Base-by-base conservation (phyloP, 2,888 invertebrate species). In the Tetropium fuscum region DNA sequence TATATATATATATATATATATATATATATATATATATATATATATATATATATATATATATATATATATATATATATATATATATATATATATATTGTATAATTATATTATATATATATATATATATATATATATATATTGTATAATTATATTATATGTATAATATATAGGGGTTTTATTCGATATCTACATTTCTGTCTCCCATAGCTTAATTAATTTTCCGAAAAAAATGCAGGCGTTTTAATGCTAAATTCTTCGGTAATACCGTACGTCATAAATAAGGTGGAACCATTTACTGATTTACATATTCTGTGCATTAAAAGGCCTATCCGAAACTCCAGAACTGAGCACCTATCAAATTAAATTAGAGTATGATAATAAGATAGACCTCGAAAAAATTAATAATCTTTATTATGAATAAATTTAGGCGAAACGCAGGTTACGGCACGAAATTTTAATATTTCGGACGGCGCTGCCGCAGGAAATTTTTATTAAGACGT, bases 401-500 rank as follows among this genome's bases (percentile, higher is more conserved):
- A 51, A 51, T 51, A 51, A 51, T 51, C 51, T 51, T 51, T 51
- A 51, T 51, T 51, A 51, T 51, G 51, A 51, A 51, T 51, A 51
- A 51, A 51, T 51, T 51, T 51, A 51, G 25, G 51, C 51, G 20
- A 27, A 51, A 51, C 27, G 51, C 20, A 48, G 36, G 48, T 36
- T 22, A 25, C 30, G 41, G 41, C 40, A 53, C 19, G 53, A 53
- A 49, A 57, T 57, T 57, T 57, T 57, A 57, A 57, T 57, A 49
- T 45, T 55, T 45, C 19, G n/a, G n/a, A 27, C 54, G 34, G 7
- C 49, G 27, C n/a, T 41, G 16, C 38, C 40, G 34, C 48, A 15
- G 48, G 47, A 57, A 63, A 59, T 59, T 64, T 58, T 47, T 49
- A 60, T 59, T 59, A 59, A 59, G 58, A 54, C 59, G 53, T 55